Conservation (phyloP, 2,797 vertebrate genomes). For the Erethizon dorsatum region DNA sequence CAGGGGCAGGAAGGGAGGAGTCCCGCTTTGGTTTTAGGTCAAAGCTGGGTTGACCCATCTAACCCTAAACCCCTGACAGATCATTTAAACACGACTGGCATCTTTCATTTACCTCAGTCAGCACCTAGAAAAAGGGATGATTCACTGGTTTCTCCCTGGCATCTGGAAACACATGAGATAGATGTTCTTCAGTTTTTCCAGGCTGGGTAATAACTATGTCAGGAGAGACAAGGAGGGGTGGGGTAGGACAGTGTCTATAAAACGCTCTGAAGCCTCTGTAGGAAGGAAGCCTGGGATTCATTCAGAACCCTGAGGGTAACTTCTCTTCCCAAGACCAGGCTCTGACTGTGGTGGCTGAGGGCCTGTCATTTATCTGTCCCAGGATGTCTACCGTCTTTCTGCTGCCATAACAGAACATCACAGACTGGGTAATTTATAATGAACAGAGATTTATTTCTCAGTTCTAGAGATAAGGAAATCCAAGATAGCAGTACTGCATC, state of each 20-base stretch:
- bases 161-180: not conserved
- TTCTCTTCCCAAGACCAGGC: not conserved
- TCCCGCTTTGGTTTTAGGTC: not conserved
- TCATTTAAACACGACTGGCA: not conserved
- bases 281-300: not conserved
- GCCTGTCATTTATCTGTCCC: not conserved
- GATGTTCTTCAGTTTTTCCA: not conserved
- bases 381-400: not conserved
- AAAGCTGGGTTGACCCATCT: not conserved
- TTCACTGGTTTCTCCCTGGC: not conserved
- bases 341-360: not conserved
- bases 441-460: not conserved
- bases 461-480: not conserved
- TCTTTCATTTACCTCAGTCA: not conserved
- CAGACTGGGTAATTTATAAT: not conserved
- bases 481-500: not conserved
- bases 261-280: not conserved
- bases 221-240: not conserved
- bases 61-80: not conserved
- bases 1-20: not conserved
- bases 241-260: not conserved
- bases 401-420: not conserved
- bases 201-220: not conserved
- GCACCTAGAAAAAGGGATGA: not conserved
- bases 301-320: not conserved